Conservation (phyloP, 2,888 invertebrate genomes). For the Papilio protenor region DNA sequence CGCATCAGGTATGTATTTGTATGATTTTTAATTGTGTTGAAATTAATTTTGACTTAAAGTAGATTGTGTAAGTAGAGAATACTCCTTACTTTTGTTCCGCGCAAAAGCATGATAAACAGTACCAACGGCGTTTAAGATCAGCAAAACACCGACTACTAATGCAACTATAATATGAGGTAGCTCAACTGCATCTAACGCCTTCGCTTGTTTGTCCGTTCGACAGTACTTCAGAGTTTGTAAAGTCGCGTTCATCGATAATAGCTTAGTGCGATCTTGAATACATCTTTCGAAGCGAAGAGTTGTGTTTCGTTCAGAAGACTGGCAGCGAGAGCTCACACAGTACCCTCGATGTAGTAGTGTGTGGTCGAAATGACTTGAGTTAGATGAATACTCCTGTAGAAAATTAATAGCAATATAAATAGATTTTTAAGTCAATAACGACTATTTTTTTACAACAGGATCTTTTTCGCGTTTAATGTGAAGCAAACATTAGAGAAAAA, state of each 20-base stretch:
- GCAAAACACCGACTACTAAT: slow-evolving; percentile 50
- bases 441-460: neutral
- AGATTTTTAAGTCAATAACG: neutral
- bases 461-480: neutral
- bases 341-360: slow-evolving; percentile 69
- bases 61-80: neutral
- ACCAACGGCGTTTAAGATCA: slow-evolving; percentile 57
- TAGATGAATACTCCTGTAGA: slow-evolving; percentile 59
- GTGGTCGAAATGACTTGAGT: slow-evolving; percentile 64
- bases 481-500: neutral
- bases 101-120: slow-evolving; percentile 59
- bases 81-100: slow-evolving; percentile 56
- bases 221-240: slow-evolving; percentile 59
- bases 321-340: slow-evolving; percentile 68
- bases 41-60: neutral
- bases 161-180: slow-evolving; percentile 55
- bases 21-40: too few relatives aligned
- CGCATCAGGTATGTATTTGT: too few relatives aligned
- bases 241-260: slow-evolving; percentile 51
- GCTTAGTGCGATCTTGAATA: slow-evolving; percentile 56
- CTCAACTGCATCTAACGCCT: slow-evolving; percentile 48
- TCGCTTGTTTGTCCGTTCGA: slow-evolving; percentile 56
- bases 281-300: slow-evolving; percentile 63
- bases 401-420: neutral
- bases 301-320: slow-evolving; percentile 46